These are phyloP conservation scores for Melanotaenia duboulayi DNA, from an alignment of 2,113 vertebrate species.

Conservation along the genomic window DNA sequence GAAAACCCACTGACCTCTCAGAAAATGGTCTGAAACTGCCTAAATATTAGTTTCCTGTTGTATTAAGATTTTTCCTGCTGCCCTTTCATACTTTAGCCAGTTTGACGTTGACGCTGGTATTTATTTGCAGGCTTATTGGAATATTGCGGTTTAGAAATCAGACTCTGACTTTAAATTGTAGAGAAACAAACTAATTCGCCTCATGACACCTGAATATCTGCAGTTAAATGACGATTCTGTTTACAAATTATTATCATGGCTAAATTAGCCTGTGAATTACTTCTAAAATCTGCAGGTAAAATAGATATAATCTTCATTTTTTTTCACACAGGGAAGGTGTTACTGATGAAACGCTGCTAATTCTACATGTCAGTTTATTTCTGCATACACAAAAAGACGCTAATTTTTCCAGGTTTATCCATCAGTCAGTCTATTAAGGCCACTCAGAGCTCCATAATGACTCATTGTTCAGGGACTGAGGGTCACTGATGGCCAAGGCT, in stretches of 20 bases:
- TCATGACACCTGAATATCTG: too few species aligned
- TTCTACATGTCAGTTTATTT: constrained; percentile 37
- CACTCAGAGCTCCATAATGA: constrained; percentile 74
- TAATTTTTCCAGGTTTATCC: constrained; percentile 65
- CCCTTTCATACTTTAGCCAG: not conserved
- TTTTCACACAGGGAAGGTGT: not conserved
- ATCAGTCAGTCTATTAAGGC: constrained; percentile 79
- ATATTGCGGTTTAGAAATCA: too few species aligned
- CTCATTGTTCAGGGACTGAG: constrained; percentile 77
- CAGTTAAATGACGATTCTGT: not conserved
- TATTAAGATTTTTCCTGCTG: not conserved
- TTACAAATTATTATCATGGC: not conserved
- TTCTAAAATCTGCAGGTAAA: not conserved
- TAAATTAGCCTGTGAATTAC: not conserved
- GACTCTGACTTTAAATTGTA: too few species aligned
- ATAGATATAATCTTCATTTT: constrained; percentile 17
- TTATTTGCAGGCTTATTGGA: too few species aligned
- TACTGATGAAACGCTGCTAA: not conserved
- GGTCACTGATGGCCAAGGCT: constrained; percentile 75
- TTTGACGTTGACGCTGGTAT: not conserved
- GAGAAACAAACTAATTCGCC: too few species aligned
- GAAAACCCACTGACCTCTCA: too few species aligned
- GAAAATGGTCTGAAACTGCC: too few species aligned
- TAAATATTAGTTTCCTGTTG: too few species aligned
- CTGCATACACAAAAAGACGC: constrained; percentile 29